Conservation (phyloP, 1,140 invertebrate genomes). For the Thrips palmi region DNA sequence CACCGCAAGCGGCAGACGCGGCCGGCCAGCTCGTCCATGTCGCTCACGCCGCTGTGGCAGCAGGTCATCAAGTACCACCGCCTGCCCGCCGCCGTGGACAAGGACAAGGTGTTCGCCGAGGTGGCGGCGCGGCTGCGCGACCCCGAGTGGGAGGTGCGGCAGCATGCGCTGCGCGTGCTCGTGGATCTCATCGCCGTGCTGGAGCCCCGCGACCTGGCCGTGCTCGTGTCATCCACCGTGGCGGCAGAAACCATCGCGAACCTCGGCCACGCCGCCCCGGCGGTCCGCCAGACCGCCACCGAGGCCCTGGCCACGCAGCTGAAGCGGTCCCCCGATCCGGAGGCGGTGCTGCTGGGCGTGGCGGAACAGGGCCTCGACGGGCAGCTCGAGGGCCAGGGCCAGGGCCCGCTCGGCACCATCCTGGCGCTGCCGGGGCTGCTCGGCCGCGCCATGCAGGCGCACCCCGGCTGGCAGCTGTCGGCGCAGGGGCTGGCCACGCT, state of each 20-base stretch:
- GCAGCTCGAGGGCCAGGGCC: constrained; percentile 33
- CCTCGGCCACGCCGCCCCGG: constrained; percentile 51
- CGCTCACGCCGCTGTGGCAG: constrained; percentile 56
- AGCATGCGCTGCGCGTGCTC: constrained; percentile 54
- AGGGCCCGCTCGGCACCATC: constrained; percentile 43
- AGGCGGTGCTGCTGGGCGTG: constrained; percentile 36
- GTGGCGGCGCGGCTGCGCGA: constrained; percentile 48
- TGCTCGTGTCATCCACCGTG: constrained; percentile 30
- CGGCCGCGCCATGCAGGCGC: too few relatives aligned
- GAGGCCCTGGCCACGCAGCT: constrained; percentile 49
- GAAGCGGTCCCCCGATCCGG: constrained; percentile 31
- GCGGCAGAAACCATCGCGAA: constrained; percentile 48
- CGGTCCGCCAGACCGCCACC: constrained; percentile 51
- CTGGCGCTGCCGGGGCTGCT: constrained; percentile 41
- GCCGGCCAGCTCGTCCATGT: too few relatives aligned
- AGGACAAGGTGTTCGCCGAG: constrained; percentile 39
- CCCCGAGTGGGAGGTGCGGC: constrained; percentile 61
- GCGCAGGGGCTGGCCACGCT: constrained; percentile 23
- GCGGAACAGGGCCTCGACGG: constrained; percentile 41
- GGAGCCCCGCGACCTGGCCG: constrained; percentile 34
- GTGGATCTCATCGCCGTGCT: constrained; percentile 51
- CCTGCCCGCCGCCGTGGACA: constrained; percentile 37
- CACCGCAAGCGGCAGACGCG: too few relatives aligned
- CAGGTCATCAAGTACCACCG: constrained; percentile 38
- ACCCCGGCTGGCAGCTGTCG: constrained; percentile 21